Percentiles rank a stretch among this genome's conserved stretches.
phyloP scores from a whole-genome alignment of 2,797 vertebrate species.

The Galagoides demidoff region DNA sequence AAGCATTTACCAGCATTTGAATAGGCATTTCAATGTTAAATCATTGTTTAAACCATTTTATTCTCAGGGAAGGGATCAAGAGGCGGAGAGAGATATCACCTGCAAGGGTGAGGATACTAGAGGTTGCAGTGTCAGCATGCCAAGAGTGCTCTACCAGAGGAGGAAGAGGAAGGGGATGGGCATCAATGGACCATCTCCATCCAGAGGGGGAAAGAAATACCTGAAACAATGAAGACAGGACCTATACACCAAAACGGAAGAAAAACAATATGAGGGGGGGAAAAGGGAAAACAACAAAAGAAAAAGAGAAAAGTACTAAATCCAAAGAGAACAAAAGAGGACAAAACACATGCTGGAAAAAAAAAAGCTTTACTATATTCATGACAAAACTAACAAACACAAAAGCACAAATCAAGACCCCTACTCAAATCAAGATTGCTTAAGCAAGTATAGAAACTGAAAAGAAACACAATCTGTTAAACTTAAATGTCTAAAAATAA shows the following conservation, averaged over 20 bases:
- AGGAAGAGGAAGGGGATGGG: conserved; percentile 94
- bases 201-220: conserved; percentile 97
- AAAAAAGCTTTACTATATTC: conserved; percentile 87
- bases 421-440: conserved; percentile 83
- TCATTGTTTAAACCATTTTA: conserved; percentile 86
- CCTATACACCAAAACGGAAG: conserved; percentile 86
- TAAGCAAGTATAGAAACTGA: conserved; percentile 82
- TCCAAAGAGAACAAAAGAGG: conserved; percentile 89
- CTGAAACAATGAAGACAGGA: conserved; percentile 92
- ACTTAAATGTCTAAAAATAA: conserved; percentile 72
- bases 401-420: conserved; percentile 86
- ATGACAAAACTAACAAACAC: conserved; percentile 87
- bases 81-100: conserved; percentile 87
- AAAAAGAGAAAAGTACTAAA: conserved; percentile 89
- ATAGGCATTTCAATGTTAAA: conserved; percentile 82
- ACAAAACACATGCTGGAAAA: conserved; percentile 88
- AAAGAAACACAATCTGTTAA: conserved; percentile 78
- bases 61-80: conserved; percentile 90
- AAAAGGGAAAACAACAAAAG: conserved; percentile 77
- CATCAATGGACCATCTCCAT: conserved; percentile 92
- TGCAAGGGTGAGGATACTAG: conserved; percentile 90
- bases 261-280: conserved; percentile 64
- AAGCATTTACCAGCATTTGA: conserved; percentile 84
- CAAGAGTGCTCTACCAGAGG: conserved; percentile 93
- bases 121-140: conserved; percentile 90